phyloP scores from a whole-genome alignment of 2,113 vertebrate genomes.

The Catagonus wagneri region DNA sequence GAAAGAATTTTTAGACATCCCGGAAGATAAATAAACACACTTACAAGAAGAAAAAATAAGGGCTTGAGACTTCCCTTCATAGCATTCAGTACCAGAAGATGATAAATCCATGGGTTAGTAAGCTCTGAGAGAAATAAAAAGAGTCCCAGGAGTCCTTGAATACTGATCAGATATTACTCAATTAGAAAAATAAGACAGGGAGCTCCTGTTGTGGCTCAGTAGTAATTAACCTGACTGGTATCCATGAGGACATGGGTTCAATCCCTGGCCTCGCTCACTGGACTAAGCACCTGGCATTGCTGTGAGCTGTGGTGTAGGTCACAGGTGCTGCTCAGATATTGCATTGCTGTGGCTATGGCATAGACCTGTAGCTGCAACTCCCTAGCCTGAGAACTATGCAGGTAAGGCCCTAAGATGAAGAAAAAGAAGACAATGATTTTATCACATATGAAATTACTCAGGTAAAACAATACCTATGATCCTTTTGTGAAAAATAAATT shows the following conservation, averaged over 20 bases:
- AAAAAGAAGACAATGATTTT: neutral
- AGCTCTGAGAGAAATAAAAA: neutral
- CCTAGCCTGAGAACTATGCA: too few relatives aligned
- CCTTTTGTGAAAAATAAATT: neutral
- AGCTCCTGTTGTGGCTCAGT: too few relatives aligned
- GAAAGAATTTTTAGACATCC: neutral
- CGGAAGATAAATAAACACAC: constrained; percentile 1
- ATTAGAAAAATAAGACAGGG: neutral
- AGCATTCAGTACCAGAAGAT: neutral
- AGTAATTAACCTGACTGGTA: too few relatives aligned
- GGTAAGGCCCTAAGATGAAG: too few relatives aligned
- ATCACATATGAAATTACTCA: neutral
- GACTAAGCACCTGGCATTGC: too few relatives aligned
- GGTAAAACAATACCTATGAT: neutral
- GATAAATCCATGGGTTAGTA: neutral
- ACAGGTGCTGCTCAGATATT: too few relatives aligned
- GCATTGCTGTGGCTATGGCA: too few relatives aligned
- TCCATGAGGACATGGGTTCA: too few relatives aligned
- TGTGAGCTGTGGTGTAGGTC: too few relatives aligned
- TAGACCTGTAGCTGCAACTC: too few relatives aligned
- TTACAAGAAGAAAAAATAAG: neutral
- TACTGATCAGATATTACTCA: neutral
- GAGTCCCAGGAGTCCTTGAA: neutral
- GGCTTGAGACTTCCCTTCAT: neutral
- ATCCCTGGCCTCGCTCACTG: too few relatives aligned